Evolutionary conservation across 2,888 invertebrate genomes (phyloP), one percentile per base, ranked within the genome.

Genomic region (Morpho deidamia): DNA sequence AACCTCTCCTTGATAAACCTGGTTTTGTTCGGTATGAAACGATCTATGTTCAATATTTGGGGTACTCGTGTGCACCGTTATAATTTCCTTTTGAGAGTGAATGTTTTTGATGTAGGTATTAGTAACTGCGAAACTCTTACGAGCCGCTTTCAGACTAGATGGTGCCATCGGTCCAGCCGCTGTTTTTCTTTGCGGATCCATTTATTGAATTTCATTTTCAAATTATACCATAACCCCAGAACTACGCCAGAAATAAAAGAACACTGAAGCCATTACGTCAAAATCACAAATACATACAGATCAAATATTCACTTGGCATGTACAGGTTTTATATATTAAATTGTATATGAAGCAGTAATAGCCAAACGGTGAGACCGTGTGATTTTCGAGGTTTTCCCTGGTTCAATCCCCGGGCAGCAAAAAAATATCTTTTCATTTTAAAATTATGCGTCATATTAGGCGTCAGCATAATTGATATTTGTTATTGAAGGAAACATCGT

Each of bases 1-100:
- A 11, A 89, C 76, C 55, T 81, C 78, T 53, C 86, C 88, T 56
- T 79, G 75, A 65, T 77, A 83, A 37, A 83, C 65, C 72, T 86
- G 87, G 59, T 71, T 76, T 61, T 84, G 76, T 66, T 82, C 81
- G 52, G 67, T 69, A 42, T 74, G 71, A 56, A 67, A 70, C 11
- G 75, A 69, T 14, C 72, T 72, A 43, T 67, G 73, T 64, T 88
- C 86, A 9, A 77, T 49, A n/a, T 72, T 61, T 14, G 88, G 88
- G 11, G 78, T 73, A 58, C 75, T 80, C 11, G 85, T 82, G 56
- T 82, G 83, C 9, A 87, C 81, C 12, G 76, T 78, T 37, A 84
- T 56, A 33, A 76, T 72, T 72, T 85, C 84, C 66, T 83, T 85
- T 49, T 79, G 69, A 7, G 71, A 65, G 32, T 59, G 61, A 42